These are phyloP conservation scores for Lycocorax pyrrhopterus DNA, from an alignment of 2,113 vertebrate species.

Conservation along the genomic window DNA sequence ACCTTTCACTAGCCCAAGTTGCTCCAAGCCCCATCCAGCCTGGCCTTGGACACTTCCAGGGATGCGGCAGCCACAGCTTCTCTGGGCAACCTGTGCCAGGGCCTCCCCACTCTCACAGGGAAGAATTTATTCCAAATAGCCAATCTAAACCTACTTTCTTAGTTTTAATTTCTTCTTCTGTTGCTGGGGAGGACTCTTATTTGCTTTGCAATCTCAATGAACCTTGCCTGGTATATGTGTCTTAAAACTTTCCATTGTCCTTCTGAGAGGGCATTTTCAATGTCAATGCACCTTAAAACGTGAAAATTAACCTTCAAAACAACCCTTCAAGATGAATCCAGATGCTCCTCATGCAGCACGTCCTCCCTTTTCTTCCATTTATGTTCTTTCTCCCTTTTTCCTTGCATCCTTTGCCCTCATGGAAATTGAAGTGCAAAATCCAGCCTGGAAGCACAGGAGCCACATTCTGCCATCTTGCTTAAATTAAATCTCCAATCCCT, in stretches of 20 bases:
- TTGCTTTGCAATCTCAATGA: neutral
- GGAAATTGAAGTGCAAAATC: neutral
- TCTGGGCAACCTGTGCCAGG: neutral
- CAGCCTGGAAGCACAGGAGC: neutral
- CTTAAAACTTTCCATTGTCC: neutral
- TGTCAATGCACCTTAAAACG: neutral
- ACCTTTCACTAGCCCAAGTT: neutral
- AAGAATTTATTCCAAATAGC: neutral
- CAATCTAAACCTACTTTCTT: neutral
- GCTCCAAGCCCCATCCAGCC: fast-evolving
- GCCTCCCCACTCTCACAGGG: neutral
- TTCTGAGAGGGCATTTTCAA: neutral
- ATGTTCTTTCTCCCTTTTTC: neutral
- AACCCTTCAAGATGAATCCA: neutral
- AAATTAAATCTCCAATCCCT: neutral
- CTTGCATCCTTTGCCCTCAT: neutral
- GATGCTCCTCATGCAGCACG: neutral
- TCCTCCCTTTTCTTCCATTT: neutral
- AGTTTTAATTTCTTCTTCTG: neutral
- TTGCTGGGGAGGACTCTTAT: neutral
- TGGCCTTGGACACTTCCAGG: neutral
- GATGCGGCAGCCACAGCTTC: neutral
- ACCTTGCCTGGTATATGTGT: neutral
- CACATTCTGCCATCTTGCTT: neutral
- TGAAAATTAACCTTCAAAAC: neutral